phyloP scores from a whole-genome alignment of 1,140 invertebrate species.

The Atta texana region DNA sequence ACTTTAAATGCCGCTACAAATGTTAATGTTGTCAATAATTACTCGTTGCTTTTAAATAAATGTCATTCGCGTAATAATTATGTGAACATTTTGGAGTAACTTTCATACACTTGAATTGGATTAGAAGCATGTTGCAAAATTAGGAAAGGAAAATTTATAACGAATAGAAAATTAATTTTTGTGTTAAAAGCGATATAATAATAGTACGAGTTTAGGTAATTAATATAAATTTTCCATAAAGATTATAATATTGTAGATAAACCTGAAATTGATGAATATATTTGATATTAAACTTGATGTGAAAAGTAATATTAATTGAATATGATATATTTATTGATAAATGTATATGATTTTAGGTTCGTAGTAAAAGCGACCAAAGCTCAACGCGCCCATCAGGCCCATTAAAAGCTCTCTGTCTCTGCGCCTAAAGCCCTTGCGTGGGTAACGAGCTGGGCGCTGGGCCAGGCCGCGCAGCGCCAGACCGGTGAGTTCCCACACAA shows the following conservation, averaged over 20 bases:
- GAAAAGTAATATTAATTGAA: not conserved
- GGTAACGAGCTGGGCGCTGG: slow-evolving; percentile 49
- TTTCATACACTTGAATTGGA: not conserved
- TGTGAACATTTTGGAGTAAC: not conserved
- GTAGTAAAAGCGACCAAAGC: slow-evolving; percentile 58
- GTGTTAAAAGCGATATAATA: not conserved
- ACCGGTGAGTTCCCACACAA: slow-evolving; percentile 85
- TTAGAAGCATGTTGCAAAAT: not conserved
- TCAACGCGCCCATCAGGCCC: slow-evolving; percentile 47
- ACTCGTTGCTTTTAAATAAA: not conserved
- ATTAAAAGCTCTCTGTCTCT: slow-evolving; percentile 36
- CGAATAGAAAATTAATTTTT: not conserved
- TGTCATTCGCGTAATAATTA: not conserved
- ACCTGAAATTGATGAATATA: not conserved
- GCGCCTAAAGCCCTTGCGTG: slow-evolving; percentile 53
- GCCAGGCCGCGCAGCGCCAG: slow-evolving; percentile 71
- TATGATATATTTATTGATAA: not conserved
- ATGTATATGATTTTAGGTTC: slow-evolving; percentile 20
- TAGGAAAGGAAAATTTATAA: not conserved
- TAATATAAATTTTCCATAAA: not conserved
- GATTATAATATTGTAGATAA: not conserved
- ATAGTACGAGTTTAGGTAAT: not conserved
- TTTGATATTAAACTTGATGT: too few species aligned
- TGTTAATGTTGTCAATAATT: not conserved
- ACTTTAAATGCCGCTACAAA: not conserved